Conservation (phyloP, 1,140 invertebrate species). For the Melitaea cinxia region DNA sequence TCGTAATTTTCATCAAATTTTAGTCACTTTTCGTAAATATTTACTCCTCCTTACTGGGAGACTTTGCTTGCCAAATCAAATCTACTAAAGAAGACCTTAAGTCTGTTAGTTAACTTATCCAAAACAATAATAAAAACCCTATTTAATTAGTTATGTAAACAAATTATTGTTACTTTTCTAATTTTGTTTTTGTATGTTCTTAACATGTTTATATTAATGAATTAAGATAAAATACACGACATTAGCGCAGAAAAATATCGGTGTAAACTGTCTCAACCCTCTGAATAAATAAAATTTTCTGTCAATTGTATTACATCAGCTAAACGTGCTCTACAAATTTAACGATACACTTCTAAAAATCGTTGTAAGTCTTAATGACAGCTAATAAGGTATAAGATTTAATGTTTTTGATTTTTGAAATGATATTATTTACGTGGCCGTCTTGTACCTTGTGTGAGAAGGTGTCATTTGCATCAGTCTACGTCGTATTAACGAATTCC, state of each 20-base stretch:
- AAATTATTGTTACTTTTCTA: too few relatives aligned
- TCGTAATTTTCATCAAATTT: too few relatives aligned
- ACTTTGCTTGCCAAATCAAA: too few relatives aligned
- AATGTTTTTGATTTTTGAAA: slow-evolving; percentile 10
- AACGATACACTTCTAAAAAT: not conserved
- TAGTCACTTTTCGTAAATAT: too few relatives aligned
- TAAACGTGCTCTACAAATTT: slow-evolving; percentile 23
- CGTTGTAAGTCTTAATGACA: slow-evolving; percentile 6
- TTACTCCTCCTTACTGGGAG: too few relatives aligned
- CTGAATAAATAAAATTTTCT: slow-evolving; percentile 61
- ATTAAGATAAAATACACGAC: slow-evolving; percentile 36
- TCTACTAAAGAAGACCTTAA: too few relatives aligned
- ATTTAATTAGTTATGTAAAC: too few relatives aligned
- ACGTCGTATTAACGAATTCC: slow-evolving; percentile 69
- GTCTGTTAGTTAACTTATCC: too few relatives aligned
- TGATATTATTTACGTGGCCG: slow-evolving; percentile 26
- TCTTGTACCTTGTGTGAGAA: slow-evolving; percentile 46
- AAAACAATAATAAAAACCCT: too few relatives aligned
- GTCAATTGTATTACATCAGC: slow-evolving; percentile 57
- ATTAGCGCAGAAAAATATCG: slow-evolving; percentile 52
- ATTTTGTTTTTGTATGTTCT: too few relatives aligned
- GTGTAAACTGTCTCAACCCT: slow-evolving; percentile 44
- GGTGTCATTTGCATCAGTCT: slow-evolving; percentile 76
- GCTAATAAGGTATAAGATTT: slow-evolving; percentile 28
- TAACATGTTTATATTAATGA: not conserved